These are phyloP conservation scores for Dissostichus mawsoni DNA, from an alignment of 2,113 vertebrate genomes.

Conservation along the genomic window DNA sequence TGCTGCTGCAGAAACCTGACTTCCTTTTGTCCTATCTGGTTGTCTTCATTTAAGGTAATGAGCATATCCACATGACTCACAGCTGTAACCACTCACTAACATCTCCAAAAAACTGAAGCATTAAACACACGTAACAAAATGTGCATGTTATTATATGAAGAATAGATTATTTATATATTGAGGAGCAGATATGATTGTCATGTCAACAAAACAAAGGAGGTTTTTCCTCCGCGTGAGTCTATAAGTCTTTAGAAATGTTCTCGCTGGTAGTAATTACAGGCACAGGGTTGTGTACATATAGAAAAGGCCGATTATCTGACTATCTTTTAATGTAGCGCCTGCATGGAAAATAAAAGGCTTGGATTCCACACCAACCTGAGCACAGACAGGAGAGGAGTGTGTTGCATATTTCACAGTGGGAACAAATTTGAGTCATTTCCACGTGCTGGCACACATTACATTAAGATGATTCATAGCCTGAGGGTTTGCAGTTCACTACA, in stretches of 20 bases:
- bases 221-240: not conserved
- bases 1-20: slow-evolving; percentile 63
- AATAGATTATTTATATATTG: slow-evolving; percentile 2
- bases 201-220: not conserved
- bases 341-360: slow-evolving; percentile 62
- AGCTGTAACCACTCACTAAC: slow-evolving; percentile 35
- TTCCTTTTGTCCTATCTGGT: slow-evolving; percentile 67
- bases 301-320: slow-evolving; percentile 45
- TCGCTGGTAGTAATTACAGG: slow-evolving; percentile 6
- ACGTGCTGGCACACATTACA: slow-evolving; percentile 74
- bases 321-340: slow-evolving; percentile 50
- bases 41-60: slow-evolving; percentile 72
- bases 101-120: slow-evolving; percentile 32
- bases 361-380: slow-evolving; percentile 57
- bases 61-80: slow-evolving; percentile 54
- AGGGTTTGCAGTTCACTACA: slow-evolving; percentile 61
- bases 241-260: slow-evolving; percentile 22
- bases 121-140: slow-evolving; percentile 8
- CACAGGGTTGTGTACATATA: slow-evolving; percentile 41
- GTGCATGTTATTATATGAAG: not conserved
- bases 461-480: slow-evolving; percentile 72
- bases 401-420: slow-evolving; percentile 71
- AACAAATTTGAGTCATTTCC: slow-evolving; percentile 77
- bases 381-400: slow-evolving; percentile 32
- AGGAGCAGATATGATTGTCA: not conserved